Evolutionary conservation across 2,113 vertebrate species (phyloP).

Genomic region (Enhydra lutris): DNA sequence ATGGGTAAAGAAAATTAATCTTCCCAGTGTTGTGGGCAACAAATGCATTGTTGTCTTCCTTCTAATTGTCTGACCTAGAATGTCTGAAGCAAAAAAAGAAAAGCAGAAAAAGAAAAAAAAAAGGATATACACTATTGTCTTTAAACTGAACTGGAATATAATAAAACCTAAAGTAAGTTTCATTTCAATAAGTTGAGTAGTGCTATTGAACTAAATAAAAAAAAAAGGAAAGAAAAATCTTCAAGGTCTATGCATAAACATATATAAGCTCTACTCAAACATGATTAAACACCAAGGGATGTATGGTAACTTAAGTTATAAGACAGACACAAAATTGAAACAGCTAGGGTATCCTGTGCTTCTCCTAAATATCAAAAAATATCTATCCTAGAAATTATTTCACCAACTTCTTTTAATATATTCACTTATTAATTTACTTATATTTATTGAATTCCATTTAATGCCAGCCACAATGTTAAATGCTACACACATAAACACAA

Average conservation of each 20-base stretch:
- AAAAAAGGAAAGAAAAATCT: neutral
- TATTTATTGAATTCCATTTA: neutral
- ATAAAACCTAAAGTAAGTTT: neutral
- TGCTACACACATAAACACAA: neutral
- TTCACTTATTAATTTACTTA: neutral
- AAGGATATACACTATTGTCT: conserved; percentile 39
- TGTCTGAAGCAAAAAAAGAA: neutral
- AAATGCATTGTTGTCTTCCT: conserved; percentile 28
- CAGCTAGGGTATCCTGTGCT: neutral
- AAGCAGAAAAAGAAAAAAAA: neutral
- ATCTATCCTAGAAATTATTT: neutral
- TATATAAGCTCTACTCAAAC: neutral
- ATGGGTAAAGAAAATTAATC: conserved; percentile 64
- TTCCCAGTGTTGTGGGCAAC: conserved; percentile 10
- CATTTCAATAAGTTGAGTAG: neutral
- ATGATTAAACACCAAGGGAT: neutral
- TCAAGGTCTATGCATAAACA: neutral
- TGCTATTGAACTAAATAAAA: neutral
- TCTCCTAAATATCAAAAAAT: neutral
- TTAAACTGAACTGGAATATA: neutral
- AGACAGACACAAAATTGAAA: neutral
- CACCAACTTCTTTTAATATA: neutral
- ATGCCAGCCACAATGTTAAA: neutral
- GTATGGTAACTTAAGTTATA: neutral
- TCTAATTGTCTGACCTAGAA: conserved; percentile 23